Base-by-base conservation (phyloP, 1,140 invertebrate genomes). In the Orius insidiosus region DNA sequence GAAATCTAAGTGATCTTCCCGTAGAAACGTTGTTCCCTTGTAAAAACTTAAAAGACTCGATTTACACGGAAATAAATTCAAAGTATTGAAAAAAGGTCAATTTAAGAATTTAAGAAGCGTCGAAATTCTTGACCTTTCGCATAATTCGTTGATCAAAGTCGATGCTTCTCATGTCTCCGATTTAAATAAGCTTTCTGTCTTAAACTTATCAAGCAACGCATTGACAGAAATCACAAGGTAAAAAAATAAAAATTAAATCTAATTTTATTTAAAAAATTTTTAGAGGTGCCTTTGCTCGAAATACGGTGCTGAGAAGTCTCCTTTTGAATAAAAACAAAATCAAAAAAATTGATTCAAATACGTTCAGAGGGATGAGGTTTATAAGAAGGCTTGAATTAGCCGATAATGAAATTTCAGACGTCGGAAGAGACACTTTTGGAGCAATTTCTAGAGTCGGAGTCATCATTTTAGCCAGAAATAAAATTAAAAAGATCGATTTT, bases 281-380 rank as follows among this genome's bases (percentile, higher is more conserved):
- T 53, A 78, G 85, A 46, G 83, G 85, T 39, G 78, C 84, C 8
- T 90, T 93, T 60, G 80, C 85, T 1, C 70, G 87, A 49, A 93
- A 90, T 62, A 75, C 80, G 0, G 70, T 89, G 1, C 63, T 94
- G 7, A 78, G 80, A 55, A 77, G 86, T 0, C 62, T 93, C 0
- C 78, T 88, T 62, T 61, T 92, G 53, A 77, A n/a, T 16, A 68
- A 78, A 52, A 94, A 94, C 60, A 77, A 80, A 53, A 75, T 94
- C 10, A 75, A 73, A 39, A n/a, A 79, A 55, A 58, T 93, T 13
- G 86, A 90, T 59, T 74, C 78, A 0, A 87, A 85, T 58, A 78
- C 84, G n/a, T 87, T 93, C 46, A 67, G 80, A 52, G 86, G 87
- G 13, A 84, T 93, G 79, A 69, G 87, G 51, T 80, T 88, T 55